Conservation (phyloP, 2,888 invertebrate species). For the Heteromyza rotundicornis region DNA sequence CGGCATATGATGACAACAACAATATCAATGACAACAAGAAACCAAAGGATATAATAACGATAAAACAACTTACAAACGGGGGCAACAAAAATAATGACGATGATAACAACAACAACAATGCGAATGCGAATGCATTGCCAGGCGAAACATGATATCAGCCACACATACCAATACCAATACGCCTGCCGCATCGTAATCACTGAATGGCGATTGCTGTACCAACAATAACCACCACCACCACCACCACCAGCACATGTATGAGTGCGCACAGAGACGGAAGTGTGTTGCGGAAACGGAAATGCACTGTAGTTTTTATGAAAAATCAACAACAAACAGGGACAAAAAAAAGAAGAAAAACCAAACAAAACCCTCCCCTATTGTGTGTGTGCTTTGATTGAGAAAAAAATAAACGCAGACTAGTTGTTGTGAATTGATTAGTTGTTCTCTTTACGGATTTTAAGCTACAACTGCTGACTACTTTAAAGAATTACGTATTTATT, state of each 20-base stretch:
- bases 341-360: conserved; percentile 9
- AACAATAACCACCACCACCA: too few species aligned
- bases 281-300: conserved; percentile 7
- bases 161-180: conserved; percentile 35
- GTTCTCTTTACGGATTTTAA: conserved; percentile 3
- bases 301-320: background rate
- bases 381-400: background rate
- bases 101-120: conserved; percentile 19
- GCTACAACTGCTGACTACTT: background rate
- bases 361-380: background rate
- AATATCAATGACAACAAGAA: conserved; percentile 31
- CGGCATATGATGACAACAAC: conserved; percentile 24
- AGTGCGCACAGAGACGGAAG: conserved; percentile 2
- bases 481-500: too few species aligned
- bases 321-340: conserved; percentile 12
- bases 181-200: conserved; percentile 45
- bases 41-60: conserved; percentile 53
- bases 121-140: conserved; percentile 14
- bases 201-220: too few species aligned
- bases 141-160: conserved; percentile 48
- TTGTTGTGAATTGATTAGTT: conserved; percentile 22
- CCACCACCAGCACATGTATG: too few species aligned
- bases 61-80: conserved; percentile 47
- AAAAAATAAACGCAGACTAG: background rate
- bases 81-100: conserved; percentile 19